Evolutionary conservation across 2,797 vertebrate species (phyloP), one percentile per base, ranked within the genome.

Genomic region (Siniperca undulata): DNA sequence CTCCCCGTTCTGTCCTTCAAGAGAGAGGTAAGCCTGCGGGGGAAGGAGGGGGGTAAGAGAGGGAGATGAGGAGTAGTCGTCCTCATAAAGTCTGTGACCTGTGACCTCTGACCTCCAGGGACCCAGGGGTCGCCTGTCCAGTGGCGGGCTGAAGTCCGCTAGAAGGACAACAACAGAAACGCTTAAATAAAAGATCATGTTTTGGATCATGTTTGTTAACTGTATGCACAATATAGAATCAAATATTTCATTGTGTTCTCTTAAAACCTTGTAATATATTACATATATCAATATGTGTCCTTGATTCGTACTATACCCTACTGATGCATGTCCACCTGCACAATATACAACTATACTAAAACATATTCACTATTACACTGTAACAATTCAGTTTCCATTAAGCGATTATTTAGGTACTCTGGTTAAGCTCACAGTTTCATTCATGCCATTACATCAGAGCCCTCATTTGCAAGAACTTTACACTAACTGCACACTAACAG

Each of bases 1-100:
- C 48, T 95, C 95, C 83, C 91, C 92, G 38, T 87, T 86, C 90
- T 95, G 94, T 74, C 89, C 88, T 3, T 96, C 93, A 27, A 95
- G 93, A 56, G 92, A 87, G 61, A 91, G 92, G 80, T 93, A 94
- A 27, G 89, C 88, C 66, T 94, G 93, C 1, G 87, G 85, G 2
- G 90, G 87, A 0, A 94, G 91, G 38, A 94, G 92, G 0, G 92
- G 93, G 3, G 83, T 86, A 4, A 94, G 87, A 16, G 93, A 92
- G 38, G 91, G 88, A 2, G 94, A 92, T 14, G 88, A 80, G 52
- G 89, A 79, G 88, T 86, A 89, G 81, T 77, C 70, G 0, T 92
- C 91, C 69, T 93, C 91, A 7, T 86, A 92, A 78, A 90, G 87
- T 84, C 88, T 40, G 10, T 91, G 83, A 30, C 82, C 78, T 1